Conservation (phyloP, 2,797 vertebrate species). For the Vespertilio murinus region DNA sequence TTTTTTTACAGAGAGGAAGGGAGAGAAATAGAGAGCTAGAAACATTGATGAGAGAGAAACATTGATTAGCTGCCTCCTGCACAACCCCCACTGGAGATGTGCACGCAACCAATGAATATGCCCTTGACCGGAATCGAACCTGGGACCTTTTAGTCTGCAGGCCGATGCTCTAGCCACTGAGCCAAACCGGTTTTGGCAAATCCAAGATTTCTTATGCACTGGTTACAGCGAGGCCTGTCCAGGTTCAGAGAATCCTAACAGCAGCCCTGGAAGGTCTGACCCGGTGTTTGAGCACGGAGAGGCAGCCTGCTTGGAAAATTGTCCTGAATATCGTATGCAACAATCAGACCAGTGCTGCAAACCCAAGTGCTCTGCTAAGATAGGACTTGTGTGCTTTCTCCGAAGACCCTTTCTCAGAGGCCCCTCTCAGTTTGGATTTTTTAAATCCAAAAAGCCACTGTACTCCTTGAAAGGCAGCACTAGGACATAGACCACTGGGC, state of each 20-base stretch:
- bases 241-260: not conserved
- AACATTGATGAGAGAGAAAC: too few species aligned
- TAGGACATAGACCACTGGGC: not conserved
- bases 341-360: not conserved
- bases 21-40: too few species aligned
- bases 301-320: not conserved
- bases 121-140: too few species aligned
- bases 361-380: not conserved
- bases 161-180: too few species aligned
- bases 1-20: too few species aligned
- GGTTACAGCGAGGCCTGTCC: not conserved
- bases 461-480: not conserved
- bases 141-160: too few species aligned
- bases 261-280: not conserved
- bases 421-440: not conserved
- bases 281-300: not conserved
- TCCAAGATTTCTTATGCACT: not conserved
- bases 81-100: too few species aligned
- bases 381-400: not conserved
- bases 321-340: not conserved
- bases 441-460: not conserved
- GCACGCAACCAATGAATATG: too few species aligned
- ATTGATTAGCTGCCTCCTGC: too few species aligned
- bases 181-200: too few species aligned
- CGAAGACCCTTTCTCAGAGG: not conserved